A percentile compares a stretch with the other conserved stretches of the same genome.
phyloP scores from a whole-genome alignment of 2,797 vertebrate genomes.

The Pampus argenteus region DNA sequence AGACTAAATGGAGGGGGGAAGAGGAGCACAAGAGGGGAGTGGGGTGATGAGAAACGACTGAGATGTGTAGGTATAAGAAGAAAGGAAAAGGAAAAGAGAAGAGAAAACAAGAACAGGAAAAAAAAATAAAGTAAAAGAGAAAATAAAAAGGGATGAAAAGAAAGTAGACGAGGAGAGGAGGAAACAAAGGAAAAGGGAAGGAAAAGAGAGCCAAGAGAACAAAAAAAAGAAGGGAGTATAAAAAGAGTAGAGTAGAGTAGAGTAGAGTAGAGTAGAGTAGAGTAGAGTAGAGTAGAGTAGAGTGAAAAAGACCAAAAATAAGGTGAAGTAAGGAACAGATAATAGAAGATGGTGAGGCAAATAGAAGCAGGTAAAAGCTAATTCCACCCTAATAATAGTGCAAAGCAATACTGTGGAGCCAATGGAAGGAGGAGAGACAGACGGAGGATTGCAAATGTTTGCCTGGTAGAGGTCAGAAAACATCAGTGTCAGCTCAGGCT shows the following conservation, averaged over 20 bases:
- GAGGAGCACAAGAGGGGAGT: not conserved
- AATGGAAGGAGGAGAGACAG: constrained; percentile 33
- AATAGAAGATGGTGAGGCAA: constrained; percentile 39
- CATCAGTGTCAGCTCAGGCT: constrained; percentile 65
- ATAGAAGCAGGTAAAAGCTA: constrained; percentile 63
- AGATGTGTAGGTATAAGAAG: not conserved
- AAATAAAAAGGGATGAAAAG: not conserved
- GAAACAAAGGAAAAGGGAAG: not conserved
- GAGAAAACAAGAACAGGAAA: not conserved
- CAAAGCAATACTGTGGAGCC: constrained; percentile 58
- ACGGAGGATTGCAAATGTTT: constrained; percentile 68
- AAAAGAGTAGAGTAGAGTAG: not conserved
- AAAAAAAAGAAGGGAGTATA: not conserved
- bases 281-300: not conserved
- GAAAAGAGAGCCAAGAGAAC: not conserved
- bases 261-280: not conserved
- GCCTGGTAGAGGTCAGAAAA: constrained; percentile 73
- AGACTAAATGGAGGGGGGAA: constrained; percentile 26
- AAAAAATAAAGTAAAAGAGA: not conserved
- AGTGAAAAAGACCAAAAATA: constrained; percentile 6
- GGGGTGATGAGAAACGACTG: not conserved
- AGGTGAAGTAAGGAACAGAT: constrained; percentile 36
- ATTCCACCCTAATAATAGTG: constrained; percentile 70
- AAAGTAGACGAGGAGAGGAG: not conserved
- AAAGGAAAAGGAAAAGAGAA: not conserved